Conservation (phyloP, 2,888 invertebrate species). For the Hypolimnas misippus region DNA sequence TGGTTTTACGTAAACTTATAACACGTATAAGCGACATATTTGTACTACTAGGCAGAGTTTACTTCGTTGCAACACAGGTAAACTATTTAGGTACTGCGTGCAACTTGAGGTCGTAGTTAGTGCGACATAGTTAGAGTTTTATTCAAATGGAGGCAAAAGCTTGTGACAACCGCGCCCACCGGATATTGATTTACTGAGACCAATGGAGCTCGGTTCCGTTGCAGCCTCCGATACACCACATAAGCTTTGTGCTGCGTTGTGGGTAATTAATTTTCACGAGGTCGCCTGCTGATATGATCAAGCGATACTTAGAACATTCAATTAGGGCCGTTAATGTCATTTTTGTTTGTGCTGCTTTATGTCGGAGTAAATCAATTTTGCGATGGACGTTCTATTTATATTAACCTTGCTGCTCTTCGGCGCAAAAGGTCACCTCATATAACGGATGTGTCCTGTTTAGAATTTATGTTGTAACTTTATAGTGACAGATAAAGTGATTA, state of each 20-base stretch:
- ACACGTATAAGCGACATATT: slow-evolving; percentile 9
- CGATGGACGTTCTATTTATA: slow-evolving; percentile 9
- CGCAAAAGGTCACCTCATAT: background rate
- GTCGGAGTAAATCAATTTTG: slow-evolving; percentile 2
- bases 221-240: slow-evolving; percentile 57
- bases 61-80: slow-evolving; percentile 31
- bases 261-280: slow-evolving; percentile 67
- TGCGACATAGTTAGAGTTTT: slow-evolving; percentile 47
- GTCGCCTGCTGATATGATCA: slow-evolving; percentile 36
- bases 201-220: slow-evolving; percentile 66
- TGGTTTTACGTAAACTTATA: slow-evolving; percentile 33
- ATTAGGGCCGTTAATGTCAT: slow-evolving; percentile 24
- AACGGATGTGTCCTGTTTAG: too few species aligned
- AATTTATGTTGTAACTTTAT: background rate
- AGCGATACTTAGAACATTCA: slow-evolving; percentile 30
- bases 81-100: slow-evolving; percentile 38
- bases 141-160: slow-evolving; percentile 49
- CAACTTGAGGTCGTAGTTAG: slow-evolving; percentile 55
- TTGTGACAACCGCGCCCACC: slow-evolving; percentile 63
- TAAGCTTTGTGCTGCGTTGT: slow-evolving; percentile 62
- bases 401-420: background rate
- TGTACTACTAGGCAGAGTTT: slow-evolving; percentile 10
- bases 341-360: slow-evolving; percentile 19
- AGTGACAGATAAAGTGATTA: too few species aligned
- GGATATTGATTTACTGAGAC: slow-evolving; percentile 80